These are phyloP conservation scores for Drosophila mayaguana DNA, from an alignment of 2,888 invertebrate genomes.

Conservation along the genomic window DNA sequence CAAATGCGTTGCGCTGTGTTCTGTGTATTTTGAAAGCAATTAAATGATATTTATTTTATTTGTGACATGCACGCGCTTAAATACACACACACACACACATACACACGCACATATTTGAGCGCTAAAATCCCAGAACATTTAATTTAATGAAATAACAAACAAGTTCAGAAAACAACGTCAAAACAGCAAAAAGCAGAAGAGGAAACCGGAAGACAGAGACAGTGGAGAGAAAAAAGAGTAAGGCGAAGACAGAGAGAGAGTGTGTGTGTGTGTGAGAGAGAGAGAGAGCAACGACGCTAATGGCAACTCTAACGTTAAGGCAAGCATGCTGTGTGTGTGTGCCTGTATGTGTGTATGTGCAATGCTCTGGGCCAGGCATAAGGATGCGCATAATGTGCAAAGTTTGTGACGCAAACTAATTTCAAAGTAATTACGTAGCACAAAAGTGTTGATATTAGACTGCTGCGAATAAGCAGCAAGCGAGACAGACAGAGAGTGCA, in stretches of 20 bases:
- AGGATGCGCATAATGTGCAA: slow-evolving; percentile 81
- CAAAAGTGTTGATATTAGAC: slow-evolving; percentile 82
- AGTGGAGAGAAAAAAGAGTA: slow-evolving; percentile 7
- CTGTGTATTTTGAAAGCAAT: slow-evolving; percentile 64
- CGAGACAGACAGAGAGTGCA: not conserved
- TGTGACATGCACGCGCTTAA: slow-evolving; percentile 46
- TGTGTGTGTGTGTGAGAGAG: not conserved
- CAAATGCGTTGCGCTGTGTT: slow-evolving; percentile 31
- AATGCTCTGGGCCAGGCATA: slow-evolving; percentile 58
- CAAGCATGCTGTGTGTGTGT: slow-evolving; percentile 22
- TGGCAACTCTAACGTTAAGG: slow-evolving; percentile 73
- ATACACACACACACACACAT: slow-evolving; percentile 18
- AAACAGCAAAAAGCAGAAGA: slow-evolving; percentile 58
- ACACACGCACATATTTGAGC: slow-evolving; percentile 18
- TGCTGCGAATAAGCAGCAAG: slow-evolving; percentile 48
- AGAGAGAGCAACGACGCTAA: slow-evolving; percentile 51
- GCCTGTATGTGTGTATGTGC: slow-evolving; percentile 35
- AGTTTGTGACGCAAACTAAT: slow-evolving; percentile 83
- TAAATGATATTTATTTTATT: slow-evolving; percentile 70
- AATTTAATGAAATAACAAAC: slow-evolving; percentile 81
- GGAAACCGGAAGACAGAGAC: slow-evolving; percentile 15
- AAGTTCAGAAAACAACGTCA: slow-evolving; percentile 60
- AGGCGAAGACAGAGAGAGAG: not conserved
- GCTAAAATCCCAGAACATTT: slow-evolving; percentile 66
- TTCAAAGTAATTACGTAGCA: slow-evolving; percentile 83